A percentile compares a stretch with the other conserved stretches of the same genome.
Evolutionary conservation across 2,113 vertebrate genomes (phyloP).

Genomic region (Lipotes vexillifer): DNA sequence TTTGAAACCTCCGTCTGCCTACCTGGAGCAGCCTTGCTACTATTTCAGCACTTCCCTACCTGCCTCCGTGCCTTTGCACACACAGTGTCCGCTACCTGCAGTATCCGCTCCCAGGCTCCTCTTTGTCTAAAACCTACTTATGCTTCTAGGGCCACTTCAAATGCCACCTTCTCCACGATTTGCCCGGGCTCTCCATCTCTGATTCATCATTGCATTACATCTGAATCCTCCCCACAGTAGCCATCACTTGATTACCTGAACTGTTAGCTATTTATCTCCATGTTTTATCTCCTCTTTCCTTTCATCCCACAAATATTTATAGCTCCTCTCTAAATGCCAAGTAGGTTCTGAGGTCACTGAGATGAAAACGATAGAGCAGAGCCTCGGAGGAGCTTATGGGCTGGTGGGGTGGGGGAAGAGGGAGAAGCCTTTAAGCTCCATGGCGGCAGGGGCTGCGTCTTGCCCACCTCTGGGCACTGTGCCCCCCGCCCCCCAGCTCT

Average conservation of each 20-base stretch:
- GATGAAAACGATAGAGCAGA: background rate
- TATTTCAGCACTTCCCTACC: background rate
- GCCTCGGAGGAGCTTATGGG: background rate
- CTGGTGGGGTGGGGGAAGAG: rapidly evolving
- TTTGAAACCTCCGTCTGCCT: background rate
- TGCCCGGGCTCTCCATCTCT: background rate
- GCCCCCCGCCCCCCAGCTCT: rapidly evolving
- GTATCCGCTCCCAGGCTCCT: background rate
- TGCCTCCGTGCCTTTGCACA: background rate
- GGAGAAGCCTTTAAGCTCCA: rapidly evolving
- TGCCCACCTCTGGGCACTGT: rapidly evolving
- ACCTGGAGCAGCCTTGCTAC: background rate
- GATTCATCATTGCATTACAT: background rate
- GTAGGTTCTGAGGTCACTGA: background rate
- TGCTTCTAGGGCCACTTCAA: background rate
- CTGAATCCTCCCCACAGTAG: background rate
- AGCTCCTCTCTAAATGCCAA: constrained; percentile 9
- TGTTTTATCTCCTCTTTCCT: background rate
- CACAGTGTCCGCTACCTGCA: rapidly evolving
- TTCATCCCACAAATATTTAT: constrained; percentile 46
- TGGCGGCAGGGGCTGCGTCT: background rate
- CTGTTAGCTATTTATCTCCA: constrained; percentile 24
- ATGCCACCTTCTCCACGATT: background rate
- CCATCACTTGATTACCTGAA: background rate
- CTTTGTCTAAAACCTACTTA: background rate